Conservation (phyloP, 2,888 invertebrate genomes). For the Drosophila meridionalis region DNA sequence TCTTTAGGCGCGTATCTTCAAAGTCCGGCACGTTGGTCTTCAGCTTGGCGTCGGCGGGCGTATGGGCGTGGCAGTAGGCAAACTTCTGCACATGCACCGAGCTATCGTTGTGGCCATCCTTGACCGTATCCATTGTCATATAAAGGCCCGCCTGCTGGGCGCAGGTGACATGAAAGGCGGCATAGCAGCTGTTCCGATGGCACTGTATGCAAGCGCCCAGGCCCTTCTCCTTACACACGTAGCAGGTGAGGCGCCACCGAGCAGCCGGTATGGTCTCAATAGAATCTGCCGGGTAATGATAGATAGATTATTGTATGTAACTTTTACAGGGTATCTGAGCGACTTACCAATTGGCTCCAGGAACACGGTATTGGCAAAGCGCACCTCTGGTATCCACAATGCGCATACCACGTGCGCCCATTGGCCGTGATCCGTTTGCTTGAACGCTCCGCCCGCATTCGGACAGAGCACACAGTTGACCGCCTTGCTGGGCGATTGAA, state of each 20-base stretch:
- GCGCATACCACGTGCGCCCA: constrained; percentile 99
- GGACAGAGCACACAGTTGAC: constrained; percentile 99
- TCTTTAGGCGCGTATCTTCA: constrained; percentile 91
- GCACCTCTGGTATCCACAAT: constrained; percentile 99
- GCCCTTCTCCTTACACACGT: constrained; percentile 96
- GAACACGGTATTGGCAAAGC: constrained; percentile 99
- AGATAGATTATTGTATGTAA: not conserved
- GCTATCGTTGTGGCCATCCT: constrained; percentile 87
- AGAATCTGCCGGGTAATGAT: constrained; percentile 88
- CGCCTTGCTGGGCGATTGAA: constrained; percentile 97
- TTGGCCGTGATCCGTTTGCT: constrained; percentile 96
- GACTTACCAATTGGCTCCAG: constrained; percentile 95
- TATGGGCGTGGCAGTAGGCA: constrained; percentile 98
- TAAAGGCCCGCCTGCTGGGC: constrained; percentile 97
- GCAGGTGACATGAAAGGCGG: constrained; percentile 99
- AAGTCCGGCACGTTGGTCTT: constrained; percentile 85
- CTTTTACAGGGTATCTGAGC: not conserved
- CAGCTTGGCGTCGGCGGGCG: constrained; percentile 85
- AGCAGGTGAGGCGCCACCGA: constrained; percentile 98
- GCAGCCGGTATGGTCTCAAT: constrained; percentile 98
- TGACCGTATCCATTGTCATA: constrained; percentile 98
- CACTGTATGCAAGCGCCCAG: constrained; percentile 99
- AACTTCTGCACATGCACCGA: constrained; percentile 96
- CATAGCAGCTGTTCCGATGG: constrained; percentile 97
- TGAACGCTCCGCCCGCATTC: constrained; percentile 98